Evolutionary conservation across 2,113 vertebrate species (phyloP).

Genomic region (Trematomus loennbergii): DNA sequence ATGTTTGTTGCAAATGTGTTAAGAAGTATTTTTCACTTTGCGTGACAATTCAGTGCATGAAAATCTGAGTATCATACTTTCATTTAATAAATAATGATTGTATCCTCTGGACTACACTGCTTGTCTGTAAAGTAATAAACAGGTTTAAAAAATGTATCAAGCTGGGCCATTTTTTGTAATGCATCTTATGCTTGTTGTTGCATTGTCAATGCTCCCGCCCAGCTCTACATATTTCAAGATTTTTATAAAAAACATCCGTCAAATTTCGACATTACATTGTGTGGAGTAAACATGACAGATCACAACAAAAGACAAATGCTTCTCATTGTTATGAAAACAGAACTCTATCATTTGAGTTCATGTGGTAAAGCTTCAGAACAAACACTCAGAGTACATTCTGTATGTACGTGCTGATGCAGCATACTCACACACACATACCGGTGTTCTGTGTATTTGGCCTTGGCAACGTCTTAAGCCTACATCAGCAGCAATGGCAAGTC

Average conservation of each 20-base stretch:
- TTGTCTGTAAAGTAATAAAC: not conserved
- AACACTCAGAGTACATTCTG: not conserved
- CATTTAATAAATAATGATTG: not conserved
- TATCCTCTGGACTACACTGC: not conserved
- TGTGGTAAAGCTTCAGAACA: not conserved
- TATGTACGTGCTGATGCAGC: conserved; percentile 42
- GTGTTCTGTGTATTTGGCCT: conserved; percentile 25
- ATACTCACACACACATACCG: conserved; percentile 10
- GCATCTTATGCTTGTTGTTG: not conserved
- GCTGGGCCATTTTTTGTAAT: not conserved
- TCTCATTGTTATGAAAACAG: not conserved
- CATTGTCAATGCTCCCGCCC: not conserved
- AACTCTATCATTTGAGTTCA: not conserved
- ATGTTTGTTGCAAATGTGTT: not conserved
- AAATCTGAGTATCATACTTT: not conserved
- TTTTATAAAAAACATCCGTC: not conserved
- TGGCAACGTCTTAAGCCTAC: conserved; percentile 22
- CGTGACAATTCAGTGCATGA: not conserved
- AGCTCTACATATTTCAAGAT: not conserved
- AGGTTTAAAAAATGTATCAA: not conserved
- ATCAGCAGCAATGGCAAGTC: conserved; percentile 63
- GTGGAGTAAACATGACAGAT: not conserved
- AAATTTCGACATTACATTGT: not conserved
- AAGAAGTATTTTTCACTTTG: too few relatives aligned
- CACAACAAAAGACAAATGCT: conserved; percentile 5